phyloP scores from a whole-genome alignment of 1,140 invertebrate genomes.

The Drosophila gunungcola region DNA sequence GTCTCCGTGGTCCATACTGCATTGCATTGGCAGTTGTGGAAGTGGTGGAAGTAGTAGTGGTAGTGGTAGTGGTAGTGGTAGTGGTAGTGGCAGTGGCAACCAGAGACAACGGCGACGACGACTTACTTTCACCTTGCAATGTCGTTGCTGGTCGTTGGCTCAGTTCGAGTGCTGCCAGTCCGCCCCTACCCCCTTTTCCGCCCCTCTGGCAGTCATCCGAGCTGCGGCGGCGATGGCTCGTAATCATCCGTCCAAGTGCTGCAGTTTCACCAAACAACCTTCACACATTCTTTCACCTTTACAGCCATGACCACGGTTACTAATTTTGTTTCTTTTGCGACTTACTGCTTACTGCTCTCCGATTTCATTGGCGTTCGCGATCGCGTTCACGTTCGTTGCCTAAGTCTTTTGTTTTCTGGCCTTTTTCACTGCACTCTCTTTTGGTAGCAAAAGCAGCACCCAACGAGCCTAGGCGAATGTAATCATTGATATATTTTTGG shows the following conservation, averaged over 20 bases:
- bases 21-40: background rate
- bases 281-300: conserved; percentile 85
- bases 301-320: conserved; percentile 85
- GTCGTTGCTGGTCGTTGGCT: conserved; percentile 85
- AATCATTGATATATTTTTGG: conserved; percentile 81
- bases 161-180: conserved; percentile 64
- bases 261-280: conserved; percentile 84
- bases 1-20: conserved; percentile 26
- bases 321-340: conserved; percentile 59
- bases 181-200: background rate
- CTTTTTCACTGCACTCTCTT: conserved; percentile 44
- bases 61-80: background rate
- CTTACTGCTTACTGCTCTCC: conserved; percentile 26
- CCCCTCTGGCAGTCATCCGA: conserved; percentile 52
- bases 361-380: conserved; percentile 32
- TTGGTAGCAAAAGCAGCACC: conserved; percentile 26
- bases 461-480: conserved; percentile 65
- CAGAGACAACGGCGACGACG: conserved; percentile 48
- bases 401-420: conserved; percentile 77
- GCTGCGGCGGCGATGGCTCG: conserved; percentile 49
- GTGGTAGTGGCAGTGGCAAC: conserved; percentile 10
- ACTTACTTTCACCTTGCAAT: conserved; percentile 85
- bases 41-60: background rate
- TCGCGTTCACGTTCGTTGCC: conserved; percentile 74
- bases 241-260: conserved; percentile 74